phyloP scores from a whole-genome alignment of 2,113 vertebrate species.

The Stigmatopora nigra region DNA sequence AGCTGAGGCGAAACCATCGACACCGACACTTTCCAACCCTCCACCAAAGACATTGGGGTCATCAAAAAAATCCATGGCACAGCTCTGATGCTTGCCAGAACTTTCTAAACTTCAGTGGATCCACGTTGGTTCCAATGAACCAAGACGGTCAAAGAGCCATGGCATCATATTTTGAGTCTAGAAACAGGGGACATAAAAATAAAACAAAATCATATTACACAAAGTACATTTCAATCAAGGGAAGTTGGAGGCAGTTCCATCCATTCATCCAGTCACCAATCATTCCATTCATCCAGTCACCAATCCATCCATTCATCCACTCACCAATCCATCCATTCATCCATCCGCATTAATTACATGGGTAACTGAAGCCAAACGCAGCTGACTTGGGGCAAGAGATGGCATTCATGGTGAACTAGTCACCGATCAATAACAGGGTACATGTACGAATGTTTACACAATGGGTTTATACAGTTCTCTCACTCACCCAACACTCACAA shows the following conservation, averaged over 20 bases:
- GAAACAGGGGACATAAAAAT: conserved; percentile 17
- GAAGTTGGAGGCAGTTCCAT: not conserved
- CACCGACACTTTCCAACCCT: conserved; percentile 85
- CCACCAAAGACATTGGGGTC: conserved; percentile 92
- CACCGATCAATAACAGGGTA: no score
- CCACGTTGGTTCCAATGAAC: conserved; percentile 35
- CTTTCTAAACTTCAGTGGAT: conserved; percentile 41
- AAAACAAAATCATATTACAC: conserved; percentile 3
- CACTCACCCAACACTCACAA: no score
- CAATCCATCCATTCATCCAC: not conserved
- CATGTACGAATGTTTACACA: no score
- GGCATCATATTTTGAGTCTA: conserved; percentile 42
- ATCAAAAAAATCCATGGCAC: conserved; percentile 96
- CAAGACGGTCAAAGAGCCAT: conserved; percentile 29
- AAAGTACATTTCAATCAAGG: not conserved
- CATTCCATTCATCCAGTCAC: not conserved
- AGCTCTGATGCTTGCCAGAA: conserved; percentile 57
- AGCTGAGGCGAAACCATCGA: conserved; percentile 84
- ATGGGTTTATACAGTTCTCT: no score
- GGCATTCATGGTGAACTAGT: no score
- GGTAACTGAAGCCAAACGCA: not conserved
- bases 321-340: not conserved
- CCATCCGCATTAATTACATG: no score
- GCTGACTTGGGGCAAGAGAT: not conserved
- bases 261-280: not conserved